Conservation (phyloP, 1,140 invertebrate species). For the Procambarus virginalis region DNA sequence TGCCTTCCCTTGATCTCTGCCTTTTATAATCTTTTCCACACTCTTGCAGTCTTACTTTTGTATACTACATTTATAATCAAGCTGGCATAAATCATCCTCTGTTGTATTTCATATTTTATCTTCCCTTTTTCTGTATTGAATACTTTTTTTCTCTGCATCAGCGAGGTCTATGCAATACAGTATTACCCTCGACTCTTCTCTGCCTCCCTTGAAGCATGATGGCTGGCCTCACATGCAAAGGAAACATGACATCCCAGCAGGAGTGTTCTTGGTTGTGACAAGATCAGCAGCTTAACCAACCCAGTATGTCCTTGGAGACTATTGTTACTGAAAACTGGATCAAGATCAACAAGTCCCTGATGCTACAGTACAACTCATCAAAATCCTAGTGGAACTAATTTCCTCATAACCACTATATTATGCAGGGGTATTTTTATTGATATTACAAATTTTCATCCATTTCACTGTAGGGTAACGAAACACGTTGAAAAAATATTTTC, state of each 20-base stretch:
- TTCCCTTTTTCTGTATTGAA: neutral
- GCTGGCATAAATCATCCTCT: neutral
- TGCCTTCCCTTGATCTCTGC: neutral
- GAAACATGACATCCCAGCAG: neutral
- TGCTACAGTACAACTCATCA: neutral
- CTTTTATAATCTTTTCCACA: neutral
- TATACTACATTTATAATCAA: neutral
- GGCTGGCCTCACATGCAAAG: conserved; percentile 36
- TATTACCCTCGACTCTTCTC: neutral
- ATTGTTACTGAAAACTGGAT: neutral
- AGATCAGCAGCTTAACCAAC: neutral
- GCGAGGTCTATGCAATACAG: conserved; percentile 44
- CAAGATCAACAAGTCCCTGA: neutral
- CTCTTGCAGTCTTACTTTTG: neutral
- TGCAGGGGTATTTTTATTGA: conserved; percentile 3
- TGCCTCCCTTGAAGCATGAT: neutral
- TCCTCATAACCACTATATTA: neutral
- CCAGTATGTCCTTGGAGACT: neutral
- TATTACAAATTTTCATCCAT: conserved; percentile 6
- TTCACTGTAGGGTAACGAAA: conserved; percentile 33
- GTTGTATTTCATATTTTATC: neutral
- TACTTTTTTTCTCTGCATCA: conserved; percentile 11
- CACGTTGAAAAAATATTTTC: conserved; percentile 44
- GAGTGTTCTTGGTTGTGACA: conserved; percentile 7
- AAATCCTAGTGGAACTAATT: conserved; percentile 3